Base-by-base conservation (phyloP, 1,140 invertebrate genomes). In the Eueides isabella region DNA sequence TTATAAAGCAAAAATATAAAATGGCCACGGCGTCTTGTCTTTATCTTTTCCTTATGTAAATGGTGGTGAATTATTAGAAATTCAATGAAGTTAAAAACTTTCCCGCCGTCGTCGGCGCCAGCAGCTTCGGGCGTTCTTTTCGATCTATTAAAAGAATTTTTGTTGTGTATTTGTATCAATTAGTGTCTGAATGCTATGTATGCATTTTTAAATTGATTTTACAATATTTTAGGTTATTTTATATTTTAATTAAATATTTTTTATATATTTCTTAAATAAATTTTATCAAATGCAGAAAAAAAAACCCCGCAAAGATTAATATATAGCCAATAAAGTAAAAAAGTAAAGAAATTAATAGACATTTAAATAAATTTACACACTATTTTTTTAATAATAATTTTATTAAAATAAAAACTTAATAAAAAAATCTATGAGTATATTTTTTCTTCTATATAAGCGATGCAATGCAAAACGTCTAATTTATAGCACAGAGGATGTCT, bases 11-110 rank as follows among this genome's bases (percentile, higher is more conserved):
- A 79, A 81, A 77, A 81, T 78, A 84, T 76, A 82, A 81, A 83
- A 83, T 80, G 77, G 77, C 77, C 44, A 77, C 72, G 77, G 76
- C 80, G 79, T 82, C 82, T 82, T 82, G 82, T 78, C 82, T 84
- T 84, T 84, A 84, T 84, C 82, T 84, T 84, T 82, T 84, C 82
- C 79, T 84, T 84, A 84, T 84, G 80, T 84, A 84, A 84, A 84
- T 84, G 76, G 73, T 71, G 72, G 76, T 80, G 78, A 80, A 84
- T 77, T 80, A 81, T 83, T 80, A 70, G 73, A 73, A 75, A 79
- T 82, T 80, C 77, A 79, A 84, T 82, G 80, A 84, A 80, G 80
- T 82, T 84, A 79, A 84, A 80, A 84, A 84, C 79, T 84, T 84
- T 81, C 77, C 79, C 76, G 82, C 71, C 82, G 75, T 80, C 69